Evolutionary conservation across 2,113 vertebrate genomes (phyloP).

Genomic region (Petrocephalus zakoni): DNA sequence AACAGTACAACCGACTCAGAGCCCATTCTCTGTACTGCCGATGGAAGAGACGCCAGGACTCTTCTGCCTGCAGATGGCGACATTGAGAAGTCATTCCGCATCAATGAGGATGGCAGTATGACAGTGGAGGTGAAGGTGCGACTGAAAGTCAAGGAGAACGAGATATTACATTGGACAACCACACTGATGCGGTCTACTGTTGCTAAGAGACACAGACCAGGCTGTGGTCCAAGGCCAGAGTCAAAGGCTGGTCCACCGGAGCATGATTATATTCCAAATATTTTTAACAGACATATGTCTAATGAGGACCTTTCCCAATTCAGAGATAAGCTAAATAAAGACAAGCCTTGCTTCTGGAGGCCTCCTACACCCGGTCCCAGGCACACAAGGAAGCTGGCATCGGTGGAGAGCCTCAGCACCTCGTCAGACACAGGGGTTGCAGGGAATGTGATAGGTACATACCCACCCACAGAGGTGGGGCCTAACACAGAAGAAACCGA

Average conservation of each 20-base stretch:
- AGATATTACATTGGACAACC: slow-evolving; percentile 88
- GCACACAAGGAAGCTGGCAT: slow-evolving; percentile 62
- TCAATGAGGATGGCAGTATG: slow-evolving; percentile 93
- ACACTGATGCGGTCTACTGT: slow-evolving; percentile 72
- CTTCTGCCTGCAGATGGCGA: slow-evolving; percentile 73
- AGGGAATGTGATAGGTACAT: slow-evolving; percentile 65
- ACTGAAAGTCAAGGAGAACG: slow-evolving; percentile 85
- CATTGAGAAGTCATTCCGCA: slow-evolving; percentile 85
- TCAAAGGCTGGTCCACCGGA: slow-evolving; percentile 26
- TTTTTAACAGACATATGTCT: slow-evolving; percentile 21
- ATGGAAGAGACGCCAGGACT: slow-evolving; percentile 32
- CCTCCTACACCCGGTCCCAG: slow-evolving; percentile 75
- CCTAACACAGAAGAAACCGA: slow-evolving; percentile 58
- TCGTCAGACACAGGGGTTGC: slow-evolving; percentile 69
- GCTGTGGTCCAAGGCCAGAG: slow-evolving; percentile 48
- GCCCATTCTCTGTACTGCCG: slow-evolving; percentile 44
- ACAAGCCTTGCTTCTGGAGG: slow-evolving; percentile 58
- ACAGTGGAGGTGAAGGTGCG: slow-evolving; percentile 96
- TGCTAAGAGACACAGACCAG: slow-evolving; percentile 49
- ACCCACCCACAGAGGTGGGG: slow-evolving; percentile 69
- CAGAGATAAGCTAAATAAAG: slow-evolving; percentile 33
- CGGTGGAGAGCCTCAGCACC: slow-evolving; percentile 67
- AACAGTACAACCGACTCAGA: slow-evolving; percentile 39
- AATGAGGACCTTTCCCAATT: slow-evolving; percentile 31
- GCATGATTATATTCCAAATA: background rate